Evolutionary conservation across 2,888 invertebrate genomes (phyloP).

Genomic region (Calameuta pallipes): DNA sequence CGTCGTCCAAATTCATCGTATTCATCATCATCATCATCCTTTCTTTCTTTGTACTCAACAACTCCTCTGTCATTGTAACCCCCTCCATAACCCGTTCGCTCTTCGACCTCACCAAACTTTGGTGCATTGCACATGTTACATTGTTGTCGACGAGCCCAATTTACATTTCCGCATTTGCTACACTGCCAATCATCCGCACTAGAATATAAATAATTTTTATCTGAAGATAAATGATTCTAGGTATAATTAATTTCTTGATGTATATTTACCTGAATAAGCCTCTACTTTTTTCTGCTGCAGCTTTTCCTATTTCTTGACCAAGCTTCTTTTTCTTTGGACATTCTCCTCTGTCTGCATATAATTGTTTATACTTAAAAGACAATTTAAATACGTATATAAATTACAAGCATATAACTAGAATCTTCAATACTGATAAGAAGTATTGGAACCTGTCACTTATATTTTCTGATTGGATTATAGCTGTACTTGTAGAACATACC

Average conservation of each 20-base stretch:
- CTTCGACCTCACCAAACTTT: conserved; percentile 93
- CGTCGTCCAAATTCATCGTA: conserved; percentile 90
- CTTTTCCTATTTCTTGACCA: conserved; percentile 97
- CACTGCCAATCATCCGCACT: conserved; percentile 99
- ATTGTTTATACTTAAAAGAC: neutral
- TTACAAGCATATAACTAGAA: neutral
- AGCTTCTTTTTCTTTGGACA: conserved; percentile 81
- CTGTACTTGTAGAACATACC: neutral
- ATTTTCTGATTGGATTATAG: neutral
- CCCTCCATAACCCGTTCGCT: conserved; percentile 84
- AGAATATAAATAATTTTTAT: conserved; percentile 59
- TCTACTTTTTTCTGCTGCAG: conserved; percentile 96
- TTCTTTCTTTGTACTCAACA: conserved; percentile 93
- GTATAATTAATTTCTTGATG: neutral
- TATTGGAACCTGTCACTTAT: neutral
- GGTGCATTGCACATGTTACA: conserved; percentile 99
- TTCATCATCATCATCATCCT: conserved; percentile 90
- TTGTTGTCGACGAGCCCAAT: conserved; percentile 95
- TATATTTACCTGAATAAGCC: conserved; percentile 76
- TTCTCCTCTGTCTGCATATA: conserved; percentile 64
- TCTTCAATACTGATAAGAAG: neutral
- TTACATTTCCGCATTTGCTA: conserved; percentile 99
- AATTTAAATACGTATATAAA: neutral
- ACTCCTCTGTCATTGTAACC: conserved; percentile 96
- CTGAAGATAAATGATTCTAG: neutral